Percentiles rank a stretch among this genome's conserved stretches.
Conservation (phyloP, 1,140 invertebrate genomes). For the Lasaia peninsularis region DNA sequence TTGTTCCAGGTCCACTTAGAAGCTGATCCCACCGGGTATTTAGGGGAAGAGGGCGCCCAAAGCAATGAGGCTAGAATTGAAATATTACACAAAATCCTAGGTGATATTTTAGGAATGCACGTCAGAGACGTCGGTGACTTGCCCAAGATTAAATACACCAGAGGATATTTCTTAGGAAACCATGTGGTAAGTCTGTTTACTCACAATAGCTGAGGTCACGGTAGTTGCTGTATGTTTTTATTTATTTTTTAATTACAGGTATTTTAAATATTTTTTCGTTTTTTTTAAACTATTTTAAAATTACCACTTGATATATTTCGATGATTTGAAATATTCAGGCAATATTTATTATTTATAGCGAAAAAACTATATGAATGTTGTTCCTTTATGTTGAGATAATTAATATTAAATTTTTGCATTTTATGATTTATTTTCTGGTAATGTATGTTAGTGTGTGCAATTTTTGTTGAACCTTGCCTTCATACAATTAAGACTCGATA, state of each 20-base stretch:
- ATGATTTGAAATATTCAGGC: too few species aligned
- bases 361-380: too few species aligned
- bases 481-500: too few species aligned
- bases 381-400: too few species aligned
- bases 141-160: constrained; percentile 75
- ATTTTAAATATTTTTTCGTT: not conserved
- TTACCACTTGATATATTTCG: too few species aligned
- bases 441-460: too few species aligned
- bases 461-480: too few species aligned
- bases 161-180: constrained; percentile 86
- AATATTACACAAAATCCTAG: constrained; percentile 87
- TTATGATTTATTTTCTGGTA: too few species aligned
- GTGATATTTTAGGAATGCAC: constrained; percentile 83
- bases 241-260: not conserved
- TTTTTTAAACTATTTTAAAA: too few species aligned
- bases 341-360: too few species aligned
- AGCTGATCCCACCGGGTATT: constrained; percentile 80
- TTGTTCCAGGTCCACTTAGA: constrained; percentile 80
- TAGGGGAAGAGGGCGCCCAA: constrained; percentile 81
- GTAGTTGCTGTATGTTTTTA: not conserved
- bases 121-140: constrained; percentile 67
- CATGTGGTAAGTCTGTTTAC: constrained; percentile 81
- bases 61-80: constrained; percentile 83
- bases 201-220: not conserved
- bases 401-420: too few species aligned